Conservation (phyloP, 2,113 vertebrate genomes). For the Chascanopsetta lugubris region DNA sequence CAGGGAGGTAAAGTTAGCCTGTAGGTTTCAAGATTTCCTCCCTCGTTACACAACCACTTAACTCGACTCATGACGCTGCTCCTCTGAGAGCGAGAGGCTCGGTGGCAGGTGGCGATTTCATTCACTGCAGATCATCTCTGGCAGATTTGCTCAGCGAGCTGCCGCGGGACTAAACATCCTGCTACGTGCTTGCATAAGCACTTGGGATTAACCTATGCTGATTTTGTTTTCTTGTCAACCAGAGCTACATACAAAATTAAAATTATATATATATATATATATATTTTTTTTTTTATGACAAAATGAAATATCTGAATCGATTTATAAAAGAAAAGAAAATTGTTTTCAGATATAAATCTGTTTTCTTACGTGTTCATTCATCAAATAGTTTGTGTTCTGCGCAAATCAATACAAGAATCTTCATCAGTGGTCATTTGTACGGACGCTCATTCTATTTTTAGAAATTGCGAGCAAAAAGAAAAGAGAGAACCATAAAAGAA, state of each 20-base stretch:
- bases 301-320: no score
- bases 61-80: conserved; percentile 47
- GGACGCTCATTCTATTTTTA: no score
- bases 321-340: no score
- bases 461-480: no score
- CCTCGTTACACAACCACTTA: conserved; percentile 62
- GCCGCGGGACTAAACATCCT: conserved; percentile 29
- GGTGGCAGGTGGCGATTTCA: conserved; percentile 49
- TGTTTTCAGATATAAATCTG: no score
- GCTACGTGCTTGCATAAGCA: conserved; percentile 26
- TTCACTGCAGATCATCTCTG: conserved; percentile 45
- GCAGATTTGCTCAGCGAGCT: conserved; percentile 37
- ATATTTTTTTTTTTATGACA: no score
- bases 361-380: no score
- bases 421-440: no score
- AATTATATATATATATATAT: no score
- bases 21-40: conserved; percentile 64
- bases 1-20: conserved; percentile 75
- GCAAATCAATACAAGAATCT: no score
- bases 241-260: neutral
- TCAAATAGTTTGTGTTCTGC: no score
- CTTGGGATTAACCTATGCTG: conserved; percentile 43
- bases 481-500: no score
- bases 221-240: conserved; percentile 22
- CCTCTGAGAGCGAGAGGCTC: conserved; percentile 19